Base-by-base conservation (phyloP, 1,140 invertebrate genomes). In the Charaxes varanes region DNA sequence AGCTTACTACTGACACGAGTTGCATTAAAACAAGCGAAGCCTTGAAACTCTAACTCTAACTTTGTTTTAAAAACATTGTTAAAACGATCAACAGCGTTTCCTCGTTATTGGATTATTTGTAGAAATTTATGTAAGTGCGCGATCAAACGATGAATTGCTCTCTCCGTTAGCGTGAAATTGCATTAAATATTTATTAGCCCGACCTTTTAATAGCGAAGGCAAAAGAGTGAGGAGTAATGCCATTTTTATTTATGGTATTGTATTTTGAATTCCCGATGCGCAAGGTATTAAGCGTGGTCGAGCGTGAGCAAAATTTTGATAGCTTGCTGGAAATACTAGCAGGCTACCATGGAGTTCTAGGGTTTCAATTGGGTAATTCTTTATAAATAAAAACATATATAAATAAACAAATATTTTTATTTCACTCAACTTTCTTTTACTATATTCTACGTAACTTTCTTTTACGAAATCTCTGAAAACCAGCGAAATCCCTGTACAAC, bases 151-250 rank as follows among this genome's bases (percentile, higher is more conserved):
- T 57, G 44, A 65, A 58, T 64, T 57, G 54, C 51, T 53, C 43
- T 26, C 38, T 33, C 46, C 28, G 50, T 56, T 57, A 61, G 51
- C 60, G 59, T 61, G 58, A 63, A 46, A 72, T 69, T 72, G 54
- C 65, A 69, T 72, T 64, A 69, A 66, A 72, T 67, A 72, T 72
- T 66, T 72, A 69, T 67, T 57, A 72, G 53, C 49, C 35, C 40
- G 40, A 57, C 55, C 58, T 68, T 69, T 63, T 69, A 68, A 72
- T 72, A 72, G 59, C 56, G 60, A 67, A 64, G 57, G 54, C 41
- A 49, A 48, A 31, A 41, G 55, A 47, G 53, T 55, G 13, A 23
- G 16, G 14, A 28, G 13, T 7, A 15, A 15, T 40, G 14, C n/a
- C 4, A 26, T 16, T 41, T 36, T 41, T 44, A 44, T 36, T 31